Evolutionary conservation across 2,113 vertebrate genomes (phyloP).

Genomic region (Emberiza fucata): DNA sequence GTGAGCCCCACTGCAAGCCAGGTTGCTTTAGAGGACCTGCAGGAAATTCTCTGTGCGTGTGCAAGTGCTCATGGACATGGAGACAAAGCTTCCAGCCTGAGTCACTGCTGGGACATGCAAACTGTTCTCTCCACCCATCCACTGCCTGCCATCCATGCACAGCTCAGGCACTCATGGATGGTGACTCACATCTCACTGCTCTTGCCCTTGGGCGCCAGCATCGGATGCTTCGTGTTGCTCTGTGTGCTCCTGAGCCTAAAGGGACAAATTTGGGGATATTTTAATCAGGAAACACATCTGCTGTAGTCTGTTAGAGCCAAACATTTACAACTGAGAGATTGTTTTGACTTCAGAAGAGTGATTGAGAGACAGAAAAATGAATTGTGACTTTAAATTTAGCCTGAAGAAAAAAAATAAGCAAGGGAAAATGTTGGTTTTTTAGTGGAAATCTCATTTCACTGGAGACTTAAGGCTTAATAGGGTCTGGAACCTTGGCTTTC

Average conservation of each 20-base stretch:
- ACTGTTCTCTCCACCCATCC: not conserved
- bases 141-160: not conserved
- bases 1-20: not conserved
- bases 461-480: not conserved
- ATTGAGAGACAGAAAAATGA: not conserved
- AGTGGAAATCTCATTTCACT: not conserved
- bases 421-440: not conserved
- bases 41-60: not conserved
- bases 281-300: not conserved
- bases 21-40: not conserved
- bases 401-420: not conserved
- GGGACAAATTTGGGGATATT: not conserved
- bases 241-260: not conserved
- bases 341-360: not conserved
- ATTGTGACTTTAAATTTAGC: not conserved
- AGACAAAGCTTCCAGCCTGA: not conserved
- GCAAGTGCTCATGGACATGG: accelerated
- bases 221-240: not conserved
- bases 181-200: not conserved
- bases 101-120: not conserved
- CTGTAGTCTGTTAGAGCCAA: not conserved
- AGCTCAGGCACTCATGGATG: not conserved
- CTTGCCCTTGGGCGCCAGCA: not conserved
- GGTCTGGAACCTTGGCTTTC: not conserved
- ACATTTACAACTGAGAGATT: not conserved